Conservation (phyloP, 2,888 invertebrate genomes). For the Saturnia japonica region DNA sequence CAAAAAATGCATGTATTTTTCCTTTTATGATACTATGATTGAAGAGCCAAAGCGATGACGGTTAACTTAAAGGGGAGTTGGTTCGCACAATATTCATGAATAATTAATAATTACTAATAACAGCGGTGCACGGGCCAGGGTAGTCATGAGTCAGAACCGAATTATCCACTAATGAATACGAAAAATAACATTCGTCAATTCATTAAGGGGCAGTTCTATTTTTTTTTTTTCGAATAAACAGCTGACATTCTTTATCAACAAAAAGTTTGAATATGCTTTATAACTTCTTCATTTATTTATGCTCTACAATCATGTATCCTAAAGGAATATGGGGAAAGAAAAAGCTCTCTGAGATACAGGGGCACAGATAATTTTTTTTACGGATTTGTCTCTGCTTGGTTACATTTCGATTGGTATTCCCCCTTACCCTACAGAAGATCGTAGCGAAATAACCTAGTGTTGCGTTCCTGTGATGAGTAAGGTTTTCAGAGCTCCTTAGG, state of each 20-base stretch:
- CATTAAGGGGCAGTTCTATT: background rate
- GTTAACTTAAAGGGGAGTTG: constrained; percentile 5
- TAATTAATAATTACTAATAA: constrained; percentile 19
- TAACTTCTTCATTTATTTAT: background rate
- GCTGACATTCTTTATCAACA: background rate
- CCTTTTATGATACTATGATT: constrained; percentile 13
- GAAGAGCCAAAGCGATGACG: constrained; percentile 8
- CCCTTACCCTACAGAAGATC: too few species aligned
- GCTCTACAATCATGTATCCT: background rate
- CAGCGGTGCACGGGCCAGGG: background rate
- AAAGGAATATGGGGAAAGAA: too few species aligned
- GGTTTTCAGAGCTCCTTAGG: too few species aligned
- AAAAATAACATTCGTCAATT: constrained; percentile 10
- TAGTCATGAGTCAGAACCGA: constrained; percentile 15
- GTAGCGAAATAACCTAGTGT: too few species aligned
- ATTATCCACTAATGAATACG: constrained; percentile 10
- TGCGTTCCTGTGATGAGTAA: too few species aligned
- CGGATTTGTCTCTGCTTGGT: too few species aligned
- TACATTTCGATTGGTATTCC: too few species aligned
- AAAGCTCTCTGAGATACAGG: too few species aligned
- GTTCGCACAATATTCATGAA: constrained; percentile 17
- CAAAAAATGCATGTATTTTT: constrained; percentile 15
- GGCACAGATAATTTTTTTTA: too few species aligned
- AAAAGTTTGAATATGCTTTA: background rate
- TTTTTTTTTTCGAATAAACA: background rate